phyloP scores from a whole-genome alignment of 2,113 vertebrate genomes.

The Pluvialis apricaria region DNA sequence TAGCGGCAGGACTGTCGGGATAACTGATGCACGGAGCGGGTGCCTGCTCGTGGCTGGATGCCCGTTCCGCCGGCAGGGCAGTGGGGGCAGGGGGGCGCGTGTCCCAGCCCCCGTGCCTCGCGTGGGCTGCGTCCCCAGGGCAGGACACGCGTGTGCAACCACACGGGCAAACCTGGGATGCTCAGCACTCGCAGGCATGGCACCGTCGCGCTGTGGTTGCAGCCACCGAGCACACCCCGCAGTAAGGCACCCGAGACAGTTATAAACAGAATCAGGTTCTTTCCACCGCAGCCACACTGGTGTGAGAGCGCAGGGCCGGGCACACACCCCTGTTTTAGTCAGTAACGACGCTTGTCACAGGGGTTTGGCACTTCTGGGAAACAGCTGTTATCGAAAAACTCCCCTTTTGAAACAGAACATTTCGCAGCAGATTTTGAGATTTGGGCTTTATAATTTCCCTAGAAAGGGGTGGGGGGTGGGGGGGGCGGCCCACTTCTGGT shows the following conservation, averaged over 20 bases:
- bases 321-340: too few species aligned
- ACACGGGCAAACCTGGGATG: rapidly evolving
- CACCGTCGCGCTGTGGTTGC: rapidly evolving
- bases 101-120: too few species aligned
- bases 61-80: too few species aligned
- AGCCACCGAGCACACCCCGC: rapidly evolving
- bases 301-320: neutral
- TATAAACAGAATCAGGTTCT: neutral
- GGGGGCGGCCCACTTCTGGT: neutral
- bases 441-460: neutral
- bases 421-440: neutral
- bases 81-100: too few species aligned
- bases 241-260: too few species aligned
- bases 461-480: neutral
- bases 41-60: too few species aligned
- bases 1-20: too few species aligned
- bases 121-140: too few species aligned
- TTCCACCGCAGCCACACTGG: neutral
- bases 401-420: neutral
- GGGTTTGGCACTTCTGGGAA: neutral
- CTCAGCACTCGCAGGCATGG: rapidly evolving
- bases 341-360: neutral
- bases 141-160: neutral
- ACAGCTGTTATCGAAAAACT: neutral
- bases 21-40: too few species aligned